A percentile compares a stretch with the other conserved stretches of the same genome.
Evolutionary conservation across 2,888 invertebrate species (phyloP).

Genomic region (Hydropsyche betteni): DNA sequence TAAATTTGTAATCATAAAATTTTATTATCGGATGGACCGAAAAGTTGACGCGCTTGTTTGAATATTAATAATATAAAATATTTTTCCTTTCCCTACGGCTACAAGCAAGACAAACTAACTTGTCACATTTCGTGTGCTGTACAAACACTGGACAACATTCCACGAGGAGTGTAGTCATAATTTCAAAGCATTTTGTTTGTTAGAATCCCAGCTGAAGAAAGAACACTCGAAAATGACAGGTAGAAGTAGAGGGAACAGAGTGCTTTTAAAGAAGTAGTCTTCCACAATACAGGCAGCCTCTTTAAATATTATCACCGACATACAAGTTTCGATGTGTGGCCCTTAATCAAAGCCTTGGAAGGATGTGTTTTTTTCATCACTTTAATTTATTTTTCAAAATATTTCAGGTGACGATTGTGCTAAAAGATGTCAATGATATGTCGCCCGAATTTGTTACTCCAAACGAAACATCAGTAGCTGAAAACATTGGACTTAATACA

Average conservation of each 20-base stretch:
- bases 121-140: conserved; percentile 43
- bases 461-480: conserved; percentile 80
- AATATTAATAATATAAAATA: conserved; percentile 24
- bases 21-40: no score
- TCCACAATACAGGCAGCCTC: conserved; percentile 34
- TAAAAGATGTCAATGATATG: conserved; percentile 93
- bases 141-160: conserved; percentile 46
- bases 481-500: conserved; percentile 86
- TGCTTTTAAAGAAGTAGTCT: conserved; percentile 39
- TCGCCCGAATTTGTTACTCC: conserved; percentile 85
- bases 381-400: conserved; percentile 38
- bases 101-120: conserved; percentile 39
- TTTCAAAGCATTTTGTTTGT: conserved; percentile 44
- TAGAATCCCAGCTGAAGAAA: conserved; percentile 38
- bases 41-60: no score
- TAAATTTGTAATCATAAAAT: no score
- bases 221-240: conserved; percentile 39
- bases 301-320: conserved; percentile 37
- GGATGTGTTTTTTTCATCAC: background rate
- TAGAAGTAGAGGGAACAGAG: conserved; percentile 32
- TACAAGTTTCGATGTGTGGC: conserved; percentile 23
- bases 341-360: background rate
- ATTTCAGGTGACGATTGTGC: conserved; percentile 81
- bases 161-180: conserved; percentile 45
- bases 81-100: conserved; percentile 4